These are phyloP conservation scores for Cephus nigrinus DNA, from an alignment of 2,888 invertebrate species.

Conservation along the genomic window DNA sequence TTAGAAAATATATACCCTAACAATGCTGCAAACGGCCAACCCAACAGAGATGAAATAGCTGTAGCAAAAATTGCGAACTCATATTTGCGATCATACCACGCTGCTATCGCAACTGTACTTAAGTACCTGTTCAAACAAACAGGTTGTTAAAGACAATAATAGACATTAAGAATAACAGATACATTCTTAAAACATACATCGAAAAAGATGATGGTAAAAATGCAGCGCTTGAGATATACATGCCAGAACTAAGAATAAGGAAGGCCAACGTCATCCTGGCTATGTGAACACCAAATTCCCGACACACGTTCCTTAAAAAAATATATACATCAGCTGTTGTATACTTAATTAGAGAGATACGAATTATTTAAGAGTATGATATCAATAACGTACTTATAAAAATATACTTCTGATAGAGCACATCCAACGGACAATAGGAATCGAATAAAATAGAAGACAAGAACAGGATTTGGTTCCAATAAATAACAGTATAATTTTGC, in stretches of 20 bases:
- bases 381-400: constrained; percentile 85
- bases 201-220: constrained; percentile 96
- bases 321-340: constrained; percentile 19
- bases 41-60: constrained; percentile 82
- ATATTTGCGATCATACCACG: constrained; percentile 88
- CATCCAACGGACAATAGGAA: constrained; percentile 84
- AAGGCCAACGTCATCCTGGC: constrained; percentile 85
- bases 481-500: constrained; percentile 83
- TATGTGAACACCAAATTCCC: constrained; percentile 89
- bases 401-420: constrained; percentile 88
- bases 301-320: constrained; percentile 82
- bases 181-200: constrained; percentile 67
- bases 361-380: constrained; percentile 2
- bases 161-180: neutral
- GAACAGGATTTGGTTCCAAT: constrained; percentile 81
- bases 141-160: constrained; percentile 1
- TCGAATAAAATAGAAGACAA: constrained; percentile 90
- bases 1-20: constrained; percentile 72
- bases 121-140: constrained; percentile 71
- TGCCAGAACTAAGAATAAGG: constrained; percentile 87
- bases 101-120: constrained; percentile 83
- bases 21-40: constrained; percentile 98
- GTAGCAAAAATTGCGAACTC: constrained; percentile 84
- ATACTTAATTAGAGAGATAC: neutral
- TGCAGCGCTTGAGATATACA: constrained; percentile 89